Conservation (phyloP, 1,140 invertebrate species). For the Doryteuthis pealeii region DNA sequence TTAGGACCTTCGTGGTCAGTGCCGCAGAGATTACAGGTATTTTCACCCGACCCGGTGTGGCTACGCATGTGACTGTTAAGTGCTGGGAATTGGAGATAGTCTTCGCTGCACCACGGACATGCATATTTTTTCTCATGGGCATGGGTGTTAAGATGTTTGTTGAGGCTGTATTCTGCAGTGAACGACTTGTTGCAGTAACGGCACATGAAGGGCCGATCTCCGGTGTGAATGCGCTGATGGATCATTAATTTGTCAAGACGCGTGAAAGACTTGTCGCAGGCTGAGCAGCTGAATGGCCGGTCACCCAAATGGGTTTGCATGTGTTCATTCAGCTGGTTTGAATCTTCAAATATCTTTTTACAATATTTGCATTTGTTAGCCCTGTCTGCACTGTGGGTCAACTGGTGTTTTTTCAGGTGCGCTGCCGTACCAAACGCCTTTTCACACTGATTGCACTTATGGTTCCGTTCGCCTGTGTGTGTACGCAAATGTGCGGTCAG, state of each 20-base stretch:
- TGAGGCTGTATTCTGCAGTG: background rate
- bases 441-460: conserved; percentile 57
- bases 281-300: conserved; percentile 88
- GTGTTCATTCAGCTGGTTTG: conserved; percentile 66
- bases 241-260: conserved; percentile 76
- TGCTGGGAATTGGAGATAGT: background rate
- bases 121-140: conserved; percentile 11
- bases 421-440: conserved; percentile 23
- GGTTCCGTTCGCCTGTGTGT: conserved; percentile 78
- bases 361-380: conserved; percentile 77
- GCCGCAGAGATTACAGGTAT: conserved; percentile 53
- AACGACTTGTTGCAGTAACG: conserved; percentile 5
- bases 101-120: conserved; percentile 5
- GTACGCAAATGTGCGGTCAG: conserved; percentile 70
- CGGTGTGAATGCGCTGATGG: conserved; percentile 79
- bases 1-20: background rate
- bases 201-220: conserved; percentile 50
- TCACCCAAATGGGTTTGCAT: conserved; percentile 90
- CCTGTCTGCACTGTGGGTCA: conserved; percentile 24
- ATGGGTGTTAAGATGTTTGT: background rate
- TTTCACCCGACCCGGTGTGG: conserved; percentile 76
- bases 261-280: conserved; percentile 86
- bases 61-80: background rate
- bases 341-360: conserved; percentile 19
- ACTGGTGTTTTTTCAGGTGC: conserved; percentile 27